Base-by-base conservation (phyloP, 2,888 invertebrate genomes). In the Gonocerus acuteangulatus region DNA sequence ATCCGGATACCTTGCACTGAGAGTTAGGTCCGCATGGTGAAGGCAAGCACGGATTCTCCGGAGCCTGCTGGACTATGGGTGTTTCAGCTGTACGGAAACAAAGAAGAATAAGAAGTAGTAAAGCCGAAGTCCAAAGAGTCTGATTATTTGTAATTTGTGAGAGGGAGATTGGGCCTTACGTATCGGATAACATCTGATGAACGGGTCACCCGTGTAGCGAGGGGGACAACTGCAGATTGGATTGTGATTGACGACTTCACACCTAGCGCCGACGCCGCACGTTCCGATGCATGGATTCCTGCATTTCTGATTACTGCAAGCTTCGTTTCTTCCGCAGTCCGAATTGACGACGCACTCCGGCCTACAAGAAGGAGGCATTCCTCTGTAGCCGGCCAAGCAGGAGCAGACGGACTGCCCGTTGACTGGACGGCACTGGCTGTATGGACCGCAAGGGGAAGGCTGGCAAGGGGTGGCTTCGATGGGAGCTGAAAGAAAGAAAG, bases 21-120 rank as follows among this genome's bases (percentile, higher is more conserved):
- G 89, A 83, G 71, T 86, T 85, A 23, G 83, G 81, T 18, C 90
- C 89, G 71, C 90, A 90, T 1, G 89, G 87, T 32, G 86, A 84
- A 39, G 87, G 88, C 52, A 82, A 72, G 71, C 89, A 89, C 1
- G 78, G 79, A 64, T 74, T 68, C 49, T 62, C 68, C 66, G 34
- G 70, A 61, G 69, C 86, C 86, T 9, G 69, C 67, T 3, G 71
- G 68, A 69, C 1, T 36, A 18, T 15, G 2, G 42, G 34, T 36
- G 11, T 21, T 45, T 60, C 60, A 42, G 60, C 60, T 60, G 32
- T 13, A 27, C 42, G 6, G 15, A n/a, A 23, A 27, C 49, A 27
- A 36, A 19, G 32, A 39, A 34, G 9, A 13, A 39, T 15, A 15
- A 15, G 27, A 56, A 44, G 18, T n/a, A n/a, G 4, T 13, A 3